Percentiles rank a stretch among this genome's conserved stretches.
phyloP scores from a whole-genome alignment of 2,797 vertebrate genomes.

The Tapera naevia region DNA sequence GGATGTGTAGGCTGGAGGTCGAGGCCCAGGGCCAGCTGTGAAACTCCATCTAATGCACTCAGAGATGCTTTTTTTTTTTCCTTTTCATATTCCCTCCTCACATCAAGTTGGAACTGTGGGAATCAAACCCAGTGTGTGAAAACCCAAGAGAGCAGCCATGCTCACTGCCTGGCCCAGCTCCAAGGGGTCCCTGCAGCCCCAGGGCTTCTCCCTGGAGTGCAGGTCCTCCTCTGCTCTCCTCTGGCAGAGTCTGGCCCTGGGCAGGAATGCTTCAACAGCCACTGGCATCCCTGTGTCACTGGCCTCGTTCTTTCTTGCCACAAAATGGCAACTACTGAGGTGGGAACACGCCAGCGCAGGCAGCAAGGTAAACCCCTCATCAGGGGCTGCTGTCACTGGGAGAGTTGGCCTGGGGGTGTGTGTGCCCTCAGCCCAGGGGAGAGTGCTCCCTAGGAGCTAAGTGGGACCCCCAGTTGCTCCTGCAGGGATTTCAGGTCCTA shows the following conservation, averaged over 20 bases:
- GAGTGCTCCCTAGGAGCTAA: not conserved
- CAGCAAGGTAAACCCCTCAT: not conserved
- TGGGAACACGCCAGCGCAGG: not conserved
- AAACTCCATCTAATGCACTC: not conserved
- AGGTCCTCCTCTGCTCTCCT: not conserved
- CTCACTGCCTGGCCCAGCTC: fast-evolving
- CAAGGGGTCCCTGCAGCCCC: fast-evolving
- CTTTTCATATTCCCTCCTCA: not conserved
- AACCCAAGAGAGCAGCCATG: fast-evolving
- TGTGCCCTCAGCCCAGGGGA: not conserved
- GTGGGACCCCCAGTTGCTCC: fast-evolving
- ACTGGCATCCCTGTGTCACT: not conserved
- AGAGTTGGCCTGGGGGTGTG: fast-evolving
- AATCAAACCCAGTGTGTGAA: not conserved
- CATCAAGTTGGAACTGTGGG: not conserved
- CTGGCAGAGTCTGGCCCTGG: not conserved
- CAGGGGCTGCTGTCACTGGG: not conserved
- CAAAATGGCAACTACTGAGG: not conserved
- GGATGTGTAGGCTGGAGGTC: not conserved
- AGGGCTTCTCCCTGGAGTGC: fast-evolving
- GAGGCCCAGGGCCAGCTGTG: not conserved
- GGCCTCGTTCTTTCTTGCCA: not conserved
- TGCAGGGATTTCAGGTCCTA: not conserved
- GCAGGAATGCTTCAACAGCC: not conserved
- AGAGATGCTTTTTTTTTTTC: not conserved